A percentile compares a stretch with the other conserved stretches of the same genome.
Evolutionary conservation across 1,140 invertebrate genomes (phyloP).

Genomic region (Ericerus pela): DNA sequence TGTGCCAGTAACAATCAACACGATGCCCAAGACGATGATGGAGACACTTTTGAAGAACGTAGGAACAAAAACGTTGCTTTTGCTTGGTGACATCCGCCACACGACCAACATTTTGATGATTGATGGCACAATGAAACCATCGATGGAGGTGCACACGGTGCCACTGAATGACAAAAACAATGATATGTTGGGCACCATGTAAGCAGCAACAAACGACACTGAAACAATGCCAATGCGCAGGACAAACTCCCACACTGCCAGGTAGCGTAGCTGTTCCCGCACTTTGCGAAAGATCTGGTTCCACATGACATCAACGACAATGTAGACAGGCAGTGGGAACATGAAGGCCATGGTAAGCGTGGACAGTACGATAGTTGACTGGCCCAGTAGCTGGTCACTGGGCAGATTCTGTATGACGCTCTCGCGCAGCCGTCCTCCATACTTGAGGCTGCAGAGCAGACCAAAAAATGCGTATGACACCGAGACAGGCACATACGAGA

Average conservation of each 20-base stretch:
- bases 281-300: too few species aligned
- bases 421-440: constrained; percentile 31
- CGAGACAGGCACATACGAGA: constrained; percentile 34
- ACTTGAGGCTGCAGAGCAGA: constrained; percentile 38
- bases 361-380: too few species aligned
- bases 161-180: not conserved
- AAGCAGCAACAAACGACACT: not conserved
- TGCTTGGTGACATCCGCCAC: not conserved
- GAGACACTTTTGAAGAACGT: not conserved
- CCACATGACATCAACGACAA: too few species aligned
- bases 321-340: too few species aligned
- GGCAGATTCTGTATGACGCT: constrained; percentile 31
- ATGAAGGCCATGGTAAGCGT: too few species aligned
- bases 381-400: too few species aligned
- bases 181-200: not conserved
- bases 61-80: not conserved
- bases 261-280: too few species aligned
- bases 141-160: not conserved
- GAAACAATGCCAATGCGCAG: not conserved
- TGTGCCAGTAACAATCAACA: not conserved
- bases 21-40: not conserved
- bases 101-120: not conserved
- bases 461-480: constrained; percentile 34
- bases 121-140: not conserved
- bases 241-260: constrained; percentile 9